Conservation (phyloP, 2,888 invertebrate species). For the Autographa pulchrina region DNA sequence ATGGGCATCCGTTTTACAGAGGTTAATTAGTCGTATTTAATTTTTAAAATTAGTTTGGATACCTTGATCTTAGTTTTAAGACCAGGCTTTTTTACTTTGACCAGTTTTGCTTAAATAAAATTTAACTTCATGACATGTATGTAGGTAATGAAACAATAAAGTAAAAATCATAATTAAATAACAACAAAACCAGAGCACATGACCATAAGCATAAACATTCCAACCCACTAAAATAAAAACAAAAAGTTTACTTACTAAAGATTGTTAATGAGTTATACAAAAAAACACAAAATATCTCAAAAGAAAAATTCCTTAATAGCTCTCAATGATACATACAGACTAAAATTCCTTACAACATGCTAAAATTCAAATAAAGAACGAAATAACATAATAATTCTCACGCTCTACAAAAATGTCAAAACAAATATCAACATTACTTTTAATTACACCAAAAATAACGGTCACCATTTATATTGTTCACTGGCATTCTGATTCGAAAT, state of each 20-base stretch:
- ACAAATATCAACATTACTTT: background rate
- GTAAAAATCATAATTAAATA: background rate
- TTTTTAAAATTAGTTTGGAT: background rate
- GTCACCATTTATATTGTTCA: background rate
- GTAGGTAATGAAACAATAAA: background rate
- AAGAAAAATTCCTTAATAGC: conserved; percentile 4
- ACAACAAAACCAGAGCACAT: conserved; percentile 8
- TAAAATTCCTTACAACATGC: conserved; percentile 6
- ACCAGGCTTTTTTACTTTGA: too few species aligned
- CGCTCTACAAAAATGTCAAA: background rate
- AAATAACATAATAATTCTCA: background rate
- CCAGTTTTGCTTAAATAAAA: too few species aligned
- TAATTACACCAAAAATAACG: conserved; percentile 19
- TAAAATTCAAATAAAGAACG: background rate
- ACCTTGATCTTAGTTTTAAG: too few species aligned
- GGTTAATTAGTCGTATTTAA: too few species aligned
- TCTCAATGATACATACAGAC: conserved; percentile 12
- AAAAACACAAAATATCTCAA: conserved; percentile 22
- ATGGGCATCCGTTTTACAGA: background rate
- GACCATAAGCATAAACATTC: conserved; percentile 27
- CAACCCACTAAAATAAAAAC: conserved; percentile 28
- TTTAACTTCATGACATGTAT: background rate
- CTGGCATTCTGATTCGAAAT: conserved; percentile 12
- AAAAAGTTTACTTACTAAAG: conserved; percentile 8
- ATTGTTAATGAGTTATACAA: conserved; percentile 30